These are phyloP conservation scores for Diaperis boleti DNA, from an alignment of 2,888 invertebrate genomes.

Conservation along the genomic window DNA sequence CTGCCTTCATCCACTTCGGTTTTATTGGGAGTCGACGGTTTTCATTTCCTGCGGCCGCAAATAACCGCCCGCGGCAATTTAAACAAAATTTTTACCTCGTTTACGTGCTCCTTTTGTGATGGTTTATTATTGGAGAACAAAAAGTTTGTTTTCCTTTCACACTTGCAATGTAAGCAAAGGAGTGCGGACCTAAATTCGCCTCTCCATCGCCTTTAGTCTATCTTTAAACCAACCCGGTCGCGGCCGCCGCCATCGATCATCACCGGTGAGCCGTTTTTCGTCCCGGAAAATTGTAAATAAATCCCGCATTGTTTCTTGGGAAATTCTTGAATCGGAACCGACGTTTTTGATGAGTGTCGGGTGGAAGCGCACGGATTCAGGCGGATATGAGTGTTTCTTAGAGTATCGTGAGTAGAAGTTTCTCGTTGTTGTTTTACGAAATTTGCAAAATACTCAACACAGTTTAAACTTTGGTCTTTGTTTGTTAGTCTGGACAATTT, in stretches of 20 bases:
- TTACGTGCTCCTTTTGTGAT: conserved; percentile 15
- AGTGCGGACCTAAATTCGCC: conserved; percentile 28
- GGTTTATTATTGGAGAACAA: conserved; percentile 38
- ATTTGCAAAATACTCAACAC: no score
- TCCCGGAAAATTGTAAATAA: conserved; percentile 8
- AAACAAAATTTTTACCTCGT: conserved; percentile 6
- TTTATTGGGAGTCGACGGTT: not conserved
- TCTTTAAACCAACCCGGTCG: not conserved
- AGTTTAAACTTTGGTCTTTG: no score
- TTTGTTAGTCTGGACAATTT: no score
- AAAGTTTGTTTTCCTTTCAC: conserved; percentile 38
- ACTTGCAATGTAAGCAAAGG: conserved; percentile 21
- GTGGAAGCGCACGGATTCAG: conserved; percentile 75
- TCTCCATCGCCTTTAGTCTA: conserved; percentile 17
- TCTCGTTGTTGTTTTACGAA: no score
- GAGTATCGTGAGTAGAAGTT: conserved; percentile 72
- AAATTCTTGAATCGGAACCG: conserved; percentile 5
- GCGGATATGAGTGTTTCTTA: conserved; percentile 78
- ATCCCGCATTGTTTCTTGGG: not conserved
- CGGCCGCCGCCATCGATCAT: conserved; percentile 11
- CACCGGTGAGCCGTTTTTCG: conserved; percentile 24
- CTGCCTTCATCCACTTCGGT: conserved; percentile 4
- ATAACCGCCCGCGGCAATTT: not conserved
- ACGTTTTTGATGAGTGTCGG: conserved; percentile 71
- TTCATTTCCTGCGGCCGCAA: conserved; percentile 5